These are phyloP conservation scores for Ceratotherium simum DNA, from an alignment of 2,113 vertebrate genomes.

Conservation along the genomic window DNA sequence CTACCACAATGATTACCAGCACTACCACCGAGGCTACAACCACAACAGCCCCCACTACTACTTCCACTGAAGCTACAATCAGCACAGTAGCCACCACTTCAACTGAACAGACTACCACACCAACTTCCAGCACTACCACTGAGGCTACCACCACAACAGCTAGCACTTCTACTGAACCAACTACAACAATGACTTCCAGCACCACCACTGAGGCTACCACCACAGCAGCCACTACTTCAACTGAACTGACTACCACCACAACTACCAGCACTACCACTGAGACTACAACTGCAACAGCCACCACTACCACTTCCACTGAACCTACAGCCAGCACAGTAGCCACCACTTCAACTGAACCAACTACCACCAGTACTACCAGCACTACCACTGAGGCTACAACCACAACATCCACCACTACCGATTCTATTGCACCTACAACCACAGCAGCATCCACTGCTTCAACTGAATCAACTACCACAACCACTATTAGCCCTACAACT, in stretches of 20 bases:
- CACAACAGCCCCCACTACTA: not conserved
- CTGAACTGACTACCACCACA: not conserved
- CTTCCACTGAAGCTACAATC: not conserved
- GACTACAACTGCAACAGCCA: not conserved
- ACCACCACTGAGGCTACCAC: no score
- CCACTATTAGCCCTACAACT: not conserved
- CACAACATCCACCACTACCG: no score
- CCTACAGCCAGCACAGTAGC: not conserved
- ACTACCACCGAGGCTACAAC: not conserved
- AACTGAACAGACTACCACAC: accelerated
- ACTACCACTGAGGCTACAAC: not conserved
- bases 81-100: not conserved
- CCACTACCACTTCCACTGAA: not conserved
- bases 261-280: not conserved
- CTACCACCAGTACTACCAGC: not conserved
- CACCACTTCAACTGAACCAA: not conserved
- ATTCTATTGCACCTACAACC: no score
- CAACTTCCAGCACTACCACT: accelerated
- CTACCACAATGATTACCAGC: no score
- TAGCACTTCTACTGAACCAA: not conserved
- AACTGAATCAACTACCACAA: not conserved
- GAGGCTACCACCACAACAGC: not conserved
- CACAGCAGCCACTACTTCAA: not conserved
- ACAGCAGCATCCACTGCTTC: not conserved
- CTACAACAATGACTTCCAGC: no score